Evolutionary conservation across 2,888 invertebrate genomes (phyloP).

Genomic region (Poecilus cupreus): DNA sequence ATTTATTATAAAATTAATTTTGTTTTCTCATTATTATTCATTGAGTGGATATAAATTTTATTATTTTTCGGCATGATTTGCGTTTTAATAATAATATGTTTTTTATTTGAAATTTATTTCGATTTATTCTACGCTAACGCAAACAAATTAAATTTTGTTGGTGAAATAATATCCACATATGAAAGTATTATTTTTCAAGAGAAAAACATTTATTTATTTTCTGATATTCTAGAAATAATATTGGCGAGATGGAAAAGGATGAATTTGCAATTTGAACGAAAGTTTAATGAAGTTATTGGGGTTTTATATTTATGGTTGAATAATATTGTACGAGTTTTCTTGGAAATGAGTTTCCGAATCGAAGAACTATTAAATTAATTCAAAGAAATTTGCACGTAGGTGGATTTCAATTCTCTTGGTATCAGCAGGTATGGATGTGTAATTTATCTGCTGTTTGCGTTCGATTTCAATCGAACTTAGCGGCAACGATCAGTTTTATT

Average conservation of each 20-base stretch:
- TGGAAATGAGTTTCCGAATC: not conserved
- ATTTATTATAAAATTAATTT: conserved; percentile 16
- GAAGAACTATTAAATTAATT: conserved; percentile 1
- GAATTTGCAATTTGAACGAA: not conserved
- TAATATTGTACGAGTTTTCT: not conserved
- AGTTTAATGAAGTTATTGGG: not conserved
- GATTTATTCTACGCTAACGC: not conserved
- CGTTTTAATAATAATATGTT: not conserved
- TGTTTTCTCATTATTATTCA: conserved; percentile 1
- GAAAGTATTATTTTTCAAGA: not conserved
- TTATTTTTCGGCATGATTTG: not conserved
- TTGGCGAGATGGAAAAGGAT: no score
- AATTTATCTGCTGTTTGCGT: conserved; percentile 26
- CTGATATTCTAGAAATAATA: no score
- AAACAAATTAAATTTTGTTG: not conserved
- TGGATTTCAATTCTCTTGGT: conserved; percentile 17
- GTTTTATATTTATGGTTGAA: not conserved
- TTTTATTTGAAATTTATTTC: not conserved
- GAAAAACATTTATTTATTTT: not conserved
- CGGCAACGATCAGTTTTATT: conserved; percentile 9
- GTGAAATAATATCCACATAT: not conserved
- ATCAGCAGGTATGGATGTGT: conserved; percentile 28
- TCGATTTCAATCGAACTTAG: conserved; percentile 22
- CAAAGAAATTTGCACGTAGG: conserved; percentile 20
- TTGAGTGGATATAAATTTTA: not conserved